phyloP scores from a whole-genome alignment of 1,140 invertebrate genomes.

The Oscheius sp. region DNA sequence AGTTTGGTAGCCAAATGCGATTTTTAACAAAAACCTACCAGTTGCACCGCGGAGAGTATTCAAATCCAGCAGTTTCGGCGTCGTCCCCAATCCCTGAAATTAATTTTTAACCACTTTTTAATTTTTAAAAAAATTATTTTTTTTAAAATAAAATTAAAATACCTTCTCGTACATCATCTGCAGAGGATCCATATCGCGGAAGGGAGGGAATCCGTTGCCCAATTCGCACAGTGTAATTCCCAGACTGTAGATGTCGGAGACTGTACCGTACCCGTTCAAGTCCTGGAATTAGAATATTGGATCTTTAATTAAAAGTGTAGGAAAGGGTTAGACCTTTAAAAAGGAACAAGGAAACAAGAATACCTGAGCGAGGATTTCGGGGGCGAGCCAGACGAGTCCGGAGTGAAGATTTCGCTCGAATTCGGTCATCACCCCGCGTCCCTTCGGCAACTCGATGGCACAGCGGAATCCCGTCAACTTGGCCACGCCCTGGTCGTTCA shows the following conservation, averaged over 20 bases:
- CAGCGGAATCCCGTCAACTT: constrained; percentile 22
- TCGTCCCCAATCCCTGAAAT: too few species aligned
- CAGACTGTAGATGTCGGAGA: constrained; percentile 30
- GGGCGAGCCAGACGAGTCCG: constrained; percentile 19
- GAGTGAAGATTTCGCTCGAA: constrained; percentile 12
- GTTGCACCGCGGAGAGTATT: too few species aligned
- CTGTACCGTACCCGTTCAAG: constrained; percentile 17
- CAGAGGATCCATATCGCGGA: constrained; percentile 26
- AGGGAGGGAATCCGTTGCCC: constrained; percentile 25
- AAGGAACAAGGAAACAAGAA: neutral
- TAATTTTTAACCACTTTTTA: neutral
- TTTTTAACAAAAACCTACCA: too few species aligned
- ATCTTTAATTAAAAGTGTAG: too few species aligned
- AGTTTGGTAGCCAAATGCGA: too few species aligned
- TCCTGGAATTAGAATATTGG: constrained; percentile 14
- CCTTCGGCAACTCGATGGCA: constrained; percentile 9
- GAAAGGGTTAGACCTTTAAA: neutral
- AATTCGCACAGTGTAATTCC: constrained; percentile 28
- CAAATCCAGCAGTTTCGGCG: too few species aligned
- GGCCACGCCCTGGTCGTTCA: neutral
- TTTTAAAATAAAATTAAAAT: neutral
- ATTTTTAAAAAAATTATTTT: neutral
- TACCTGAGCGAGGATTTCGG: constrained; percentile 34
- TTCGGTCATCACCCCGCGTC: neutral
- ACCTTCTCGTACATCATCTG: constrained; percentile 23